A percentile compares a stretch with the other conserved stretches of the same genome.
Conservation (phyloP, 2,797 vertebrate genomes). For the Schizopygopsis malacanthus region DNA sequence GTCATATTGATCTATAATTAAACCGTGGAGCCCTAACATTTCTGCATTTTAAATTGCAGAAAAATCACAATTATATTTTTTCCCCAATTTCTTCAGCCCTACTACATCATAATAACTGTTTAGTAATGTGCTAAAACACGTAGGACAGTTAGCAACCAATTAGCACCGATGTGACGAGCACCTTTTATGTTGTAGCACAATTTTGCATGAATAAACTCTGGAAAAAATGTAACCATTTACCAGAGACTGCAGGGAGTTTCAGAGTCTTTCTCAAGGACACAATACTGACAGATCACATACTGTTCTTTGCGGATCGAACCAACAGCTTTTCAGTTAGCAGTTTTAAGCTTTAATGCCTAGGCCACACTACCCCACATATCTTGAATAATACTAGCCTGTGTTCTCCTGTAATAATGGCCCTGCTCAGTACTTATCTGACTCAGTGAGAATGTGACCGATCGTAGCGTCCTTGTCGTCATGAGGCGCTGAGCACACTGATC, state of each 20-base stretch:
- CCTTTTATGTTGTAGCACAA: not conserved
- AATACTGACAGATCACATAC: not conserved
- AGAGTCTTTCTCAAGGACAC: not conserved
- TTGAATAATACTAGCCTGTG: conserved; percentile 31
- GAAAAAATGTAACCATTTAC: not conserved
- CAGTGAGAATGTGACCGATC: conserved; percentile 39
- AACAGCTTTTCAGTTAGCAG: conserved; percentile 10
- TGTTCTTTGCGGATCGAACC: not conserved
- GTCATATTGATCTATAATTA: not conserved
- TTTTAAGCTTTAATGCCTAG: not conserved
- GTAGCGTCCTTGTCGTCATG: conserved; percentile 25
- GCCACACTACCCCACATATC: conserved; percentile 3
- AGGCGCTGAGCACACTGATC: conserved; percentile 26
- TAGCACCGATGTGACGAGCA: not conserved
- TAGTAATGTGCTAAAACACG: not conserved
- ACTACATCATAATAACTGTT: not conserved
- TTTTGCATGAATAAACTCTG: not conserved
- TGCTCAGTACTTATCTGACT: conserved; percentile 42
- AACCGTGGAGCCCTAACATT: not conserved
- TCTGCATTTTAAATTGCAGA: not conserved
- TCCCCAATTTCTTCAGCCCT: not conserved
- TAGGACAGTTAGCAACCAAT: not conserved
- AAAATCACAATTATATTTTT: not conserved
- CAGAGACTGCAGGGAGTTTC: not conserved
- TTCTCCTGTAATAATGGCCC: conserved; percentile 16